These are phyloP conservation scores for Mustela lutreola DNA, from an alignment of 2,113 vertebrate genomes.

Conservation along the genomic window DNA sequence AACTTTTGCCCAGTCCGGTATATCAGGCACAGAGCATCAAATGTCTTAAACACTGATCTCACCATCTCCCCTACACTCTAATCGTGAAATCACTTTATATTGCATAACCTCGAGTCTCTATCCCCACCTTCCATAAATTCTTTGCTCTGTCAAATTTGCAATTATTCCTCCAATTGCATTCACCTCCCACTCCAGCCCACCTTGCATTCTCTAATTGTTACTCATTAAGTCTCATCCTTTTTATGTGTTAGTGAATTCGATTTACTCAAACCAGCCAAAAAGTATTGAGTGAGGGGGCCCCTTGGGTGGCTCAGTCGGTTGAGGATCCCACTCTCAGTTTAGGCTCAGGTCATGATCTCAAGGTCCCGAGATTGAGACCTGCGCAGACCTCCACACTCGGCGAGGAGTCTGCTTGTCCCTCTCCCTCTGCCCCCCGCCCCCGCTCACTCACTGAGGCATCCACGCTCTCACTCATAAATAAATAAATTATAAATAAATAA, in stretches of 20 bases:
- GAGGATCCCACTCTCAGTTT: neutral
- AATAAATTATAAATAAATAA: neutral
- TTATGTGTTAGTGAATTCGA: neutral
- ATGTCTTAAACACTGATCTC: neutral
- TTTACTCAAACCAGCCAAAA: conserved; percentile 3
- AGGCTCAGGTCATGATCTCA: neutral
- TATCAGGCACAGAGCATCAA: neutral
- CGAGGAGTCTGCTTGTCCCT: neutral
- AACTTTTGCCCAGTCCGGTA: neutral
- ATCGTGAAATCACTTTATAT: neutral
- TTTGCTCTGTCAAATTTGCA: neutral
- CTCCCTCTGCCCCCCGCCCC: neutral
- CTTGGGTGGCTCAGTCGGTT: neutral
- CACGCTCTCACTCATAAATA: neutral
- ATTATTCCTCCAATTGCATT: neutral
- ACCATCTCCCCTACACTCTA: neutral
- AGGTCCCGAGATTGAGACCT: neutral
- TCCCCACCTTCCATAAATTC: neutral
- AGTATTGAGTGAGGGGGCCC: neutral
- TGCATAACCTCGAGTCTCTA: neutral
- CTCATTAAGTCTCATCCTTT: neutral
- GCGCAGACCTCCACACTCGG: neutral
- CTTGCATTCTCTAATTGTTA: neutral
- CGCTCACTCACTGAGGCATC: neutral
- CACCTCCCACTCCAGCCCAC: neutral